Base-by-base conservation (phyloP, 2,797 vertebrate genomes). In the Gymnopithys bicolor region DNA sequence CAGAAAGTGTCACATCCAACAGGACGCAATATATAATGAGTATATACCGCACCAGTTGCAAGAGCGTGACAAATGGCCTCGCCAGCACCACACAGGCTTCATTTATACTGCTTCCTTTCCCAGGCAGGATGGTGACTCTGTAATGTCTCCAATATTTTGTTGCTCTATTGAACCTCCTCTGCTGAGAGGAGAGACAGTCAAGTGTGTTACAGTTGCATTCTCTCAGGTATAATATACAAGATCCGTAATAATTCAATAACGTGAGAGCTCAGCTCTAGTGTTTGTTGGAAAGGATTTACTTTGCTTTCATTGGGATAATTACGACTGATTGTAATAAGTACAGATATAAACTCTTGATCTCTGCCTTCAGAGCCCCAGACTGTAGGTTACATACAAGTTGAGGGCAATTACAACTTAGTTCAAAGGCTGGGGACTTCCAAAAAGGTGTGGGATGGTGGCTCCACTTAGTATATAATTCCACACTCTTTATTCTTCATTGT, bases 221-320 rank as follows among this genome's bases (percentile, higher is more conserved):
- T 93, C 58, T 75, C 56, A 93, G 92, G 89, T 95, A 37, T 67
- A 78, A 89, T 89, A 76, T 23, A 55, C 73, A 74, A 92, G 67
- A 94, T 94, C 90, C 91, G 60, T 91, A 93, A 89, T 84, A 96
- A 91, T 73, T 75, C 81, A 64, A 27, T 39, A 60, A 90, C 0
- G 3, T 53, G 64, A 89, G 74, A 78, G 43, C 66, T 87, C 13
- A 30, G 55, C 51, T 52, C 49, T 78, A 32, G 53, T 82, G 60
- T 80, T 93, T 58, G 33, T 83, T 89, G 80, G 86, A 43, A 96
- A 90, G 52, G 59, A 82, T 95, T 95, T 91, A 51, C 30, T 76
- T 76, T 87, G 45, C 63, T 92, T 93, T 76, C 52, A 74, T 84
- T 56, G 81, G 59, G 60, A 84, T 84, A 87, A 48, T 77, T 84